Evolutionary conservation across 2,797 vertebrate genomes (phyloP).

Genomic region (Crax fasciolata): DNA sequence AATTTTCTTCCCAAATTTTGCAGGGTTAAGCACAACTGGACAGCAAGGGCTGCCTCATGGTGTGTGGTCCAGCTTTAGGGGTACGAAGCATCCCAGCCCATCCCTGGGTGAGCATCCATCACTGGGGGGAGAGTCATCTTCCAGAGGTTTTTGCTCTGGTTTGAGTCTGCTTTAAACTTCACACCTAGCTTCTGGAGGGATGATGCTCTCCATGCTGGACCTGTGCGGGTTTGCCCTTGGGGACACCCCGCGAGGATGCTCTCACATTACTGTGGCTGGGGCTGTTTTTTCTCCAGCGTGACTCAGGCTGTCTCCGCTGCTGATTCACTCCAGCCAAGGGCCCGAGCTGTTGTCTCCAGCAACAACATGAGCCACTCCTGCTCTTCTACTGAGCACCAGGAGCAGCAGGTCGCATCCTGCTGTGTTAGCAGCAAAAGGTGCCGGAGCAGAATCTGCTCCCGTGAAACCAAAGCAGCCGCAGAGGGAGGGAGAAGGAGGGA

Average conservation of each 20-base stretch:
- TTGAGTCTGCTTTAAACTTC: background rate
- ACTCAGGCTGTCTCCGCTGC: constrained; percentile 63
- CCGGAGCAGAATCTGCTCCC: background rate
- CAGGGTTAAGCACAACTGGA: accelerated
- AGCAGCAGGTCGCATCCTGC: background rate
- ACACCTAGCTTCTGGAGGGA: background rate
- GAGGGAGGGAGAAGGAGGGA: background rate
- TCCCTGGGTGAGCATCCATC: accelerated
- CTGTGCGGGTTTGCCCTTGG: background rate
- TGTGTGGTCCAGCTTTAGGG: accelerated
- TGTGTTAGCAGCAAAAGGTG: background rate
- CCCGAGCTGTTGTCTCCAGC: background rate
- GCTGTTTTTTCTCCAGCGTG: background rate
- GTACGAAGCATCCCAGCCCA: background rate
- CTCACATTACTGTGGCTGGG: accelerated
- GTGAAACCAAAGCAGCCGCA: accelerated
- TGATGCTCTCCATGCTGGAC: background rate
- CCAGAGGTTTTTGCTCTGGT: background rate
- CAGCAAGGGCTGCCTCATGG: accelerated
- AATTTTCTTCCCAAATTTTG: background rate
- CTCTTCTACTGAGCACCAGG: no score
- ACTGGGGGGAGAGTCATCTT: background rate
- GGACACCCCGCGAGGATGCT: background rate
- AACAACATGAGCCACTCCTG: no score
- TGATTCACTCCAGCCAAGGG: constrained; percentile 61